A percentile compares a stretch with the other conserved stretches of the same genome.
Evolutionary conservation across 2,113 vertebrate species (phyloP).

Genomic region (Seriola aureovittata): DNA sequence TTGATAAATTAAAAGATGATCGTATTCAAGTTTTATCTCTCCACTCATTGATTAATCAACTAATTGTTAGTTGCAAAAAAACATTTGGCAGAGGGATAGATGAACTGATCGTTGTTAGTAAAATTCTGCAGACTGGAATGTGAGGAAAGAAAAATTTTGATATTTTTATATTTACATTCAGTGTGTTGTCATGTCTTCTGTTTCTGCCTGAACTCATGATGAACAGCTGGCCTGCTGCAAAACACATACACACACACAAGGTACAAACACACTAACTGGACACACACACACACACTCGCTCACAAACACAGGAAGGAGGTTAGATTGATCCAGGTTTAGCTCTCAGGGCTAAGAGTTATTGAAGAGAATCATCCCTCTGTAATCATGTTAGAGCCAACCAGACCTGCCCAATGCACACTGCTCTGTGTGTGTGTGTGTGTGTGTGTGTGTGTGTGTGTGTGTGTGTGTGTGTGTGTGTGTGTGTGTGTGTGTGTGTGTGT

Average conservation of each 20-base stretch:
- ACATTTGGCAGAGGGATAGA: background rate
- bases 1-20: background rate
- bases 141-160: background rate
- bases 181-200: conserved; percentile 39
- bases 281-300: conserved; percentile 57
- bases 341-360: conserved; percentile 89
- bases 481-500: conserved; percentile 46
- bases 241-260: background rate
- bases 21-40: background rate
- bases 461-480: conserved; percentile 49
- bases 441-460: conserved; percentile 38
- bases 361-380: conserved; percentile 86
- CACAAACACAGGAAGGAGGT: conserved; percentile 79
- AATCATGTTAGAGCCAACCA: conserved; percentile 86
- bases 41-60: background rate
- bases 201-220: conserved; percentile 64
- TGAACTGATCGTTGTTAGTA: background rate
- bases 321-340: conserved; percentile 87
- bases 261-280: conserved; percentile 19
- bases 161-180: background rate
- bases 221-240: conserved; percentile 70
- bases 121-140: conserved; percentile 3
- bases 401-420: conserved; percentile 79
- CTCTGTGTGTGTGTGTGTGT: conserved; percentile 42
- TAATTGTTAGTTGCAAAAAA: background rate